Conservation (phyloP, 2,888 invertebrate species). For the Cheilosia soror region DNA sequence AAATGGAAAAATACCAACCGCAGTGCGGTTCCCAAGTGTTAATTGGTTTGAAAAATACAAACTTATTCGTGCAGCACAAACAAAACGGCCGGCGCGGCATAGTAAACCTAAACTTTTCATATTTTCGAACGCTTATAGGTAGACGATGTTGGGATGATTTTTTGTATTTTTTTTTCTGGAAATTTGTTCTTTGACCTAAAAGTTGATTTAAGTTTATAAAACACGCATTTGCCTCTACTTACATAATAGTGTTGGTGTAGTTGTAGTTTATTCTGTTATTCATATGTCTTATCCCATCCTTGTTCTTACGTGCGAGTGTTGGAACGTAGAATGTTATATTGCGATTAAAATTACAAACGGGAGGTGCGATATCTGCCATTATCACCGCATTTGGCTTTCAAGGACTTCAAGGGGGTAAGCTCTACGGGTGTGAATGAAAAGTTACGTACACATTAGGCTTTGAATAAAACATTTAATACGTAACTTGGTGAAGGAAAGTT, state of each 20-base stretch:
- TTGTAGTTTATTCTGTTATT: not conserved
- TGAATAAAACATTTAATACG: constrained; percentile 59
- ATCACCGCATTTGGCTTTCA: constrained; percentile 30
- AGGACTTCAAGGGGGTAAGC: constrained; percentile 35
- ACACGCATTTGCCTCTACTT: constrained; percentile 21
- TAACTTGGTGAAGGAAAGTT: constrained; percentile 38
- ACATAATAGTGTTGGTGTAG: too few relatives aligned
- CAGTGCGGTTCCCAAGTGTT: constrained; percentile 29
- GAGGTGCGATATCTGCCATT: constrained; percentile 40
- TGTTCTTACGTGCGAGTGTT: constrained; percentile 15
- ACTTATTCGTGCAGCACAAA: constrained; percentile 15
- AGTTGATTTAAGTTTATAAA: constrained; percentile 41
- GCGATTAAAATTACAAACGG: constrained; percentile 31
- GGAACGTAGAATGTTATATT: constrained; percentile 14
- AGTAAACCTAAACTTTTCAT: constrained; percentile 14
- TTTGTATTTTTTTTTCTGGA: not conserved
- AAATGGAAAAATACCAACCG: constrained; percentile 29
- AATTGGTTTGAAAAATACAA: constrained; percentile 41
- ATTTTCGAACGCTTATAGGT: not conserved
- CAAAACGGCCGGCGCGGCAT: not conserved
- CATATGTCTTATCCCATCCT: constrained; percentile 11
- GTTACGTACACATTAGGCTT: constrained; percentile 26
- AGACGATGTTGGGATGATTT: not conserved
- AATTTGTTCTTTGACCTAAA: constrained; percentile 5
- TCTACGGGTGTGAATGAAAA: not conserved